phyloP scores from a whole-genome alignment of 1,140 invertebrate genomes.

The Olivierus martensii region DNA sequence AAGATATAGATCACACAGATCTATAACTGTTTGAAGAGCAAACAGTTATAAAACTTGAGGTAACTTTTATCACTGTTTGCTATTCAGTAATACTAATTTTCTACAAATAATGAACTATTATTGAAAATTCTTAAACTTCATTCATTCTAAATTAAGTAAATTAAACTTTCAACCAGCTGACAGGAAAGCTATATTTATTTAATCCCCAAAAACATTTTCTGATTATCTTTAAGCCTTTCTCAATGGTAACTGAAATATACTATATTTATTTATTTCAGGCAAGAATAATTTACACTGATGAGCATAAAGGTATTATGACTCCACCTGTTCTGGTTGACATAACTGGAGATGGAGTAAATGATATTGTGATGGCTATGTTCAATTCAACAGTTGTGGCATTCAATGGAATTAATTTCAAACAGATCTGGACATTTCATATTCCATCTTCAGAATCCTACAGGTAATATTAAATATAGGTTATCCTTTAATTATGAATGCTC shows the following conservation, averaged over 20 bases:
- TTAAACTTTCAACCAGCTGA: too few relatives aligned
- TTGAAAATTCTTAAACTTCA: too few relatives aligned
- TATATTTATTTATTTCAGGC: slow-evolving; percentile 18
- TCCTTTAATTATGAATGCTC: slow-evolving; percentile 8
- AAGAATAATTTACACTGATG: slow-evolving; percentile 26
- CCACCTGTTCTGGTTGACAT: slow-evolving; percentile 59
- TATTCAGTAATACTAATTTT: too few relatives aligned
- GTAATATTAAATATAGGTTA: slow-evolving; percentile 22
- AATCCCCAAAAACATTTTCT: too few relatives aligned
- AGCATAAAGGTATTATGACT: slow-evolving; percentile 37
- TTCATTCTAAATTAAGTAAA: too few relatives aligned
- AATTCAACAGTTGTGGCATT: slow-evolving; percentile 58
- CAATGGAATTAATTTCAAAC: slow-evolving; percentile 47
- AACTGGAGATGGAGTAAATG: slow-evolving; percentile 52
- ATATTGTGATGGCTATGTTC: slow-evolving; percentile 56
- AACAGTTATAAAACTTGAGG: too few relatives aligned
- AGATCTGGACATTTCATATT: slow-evolving; percentile 57
- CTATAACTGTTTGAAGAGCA: too few relatives aligned
- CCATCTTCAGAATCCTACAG: slow-evolving; percentile 40
- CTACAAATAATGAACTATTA: too few relatives aligned
- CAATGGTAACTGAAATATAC: slow-evolving; percentile 12
- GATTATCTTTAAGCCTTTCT: slow-evolving; percentile 1
- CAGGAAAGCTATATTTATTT: too few relatives aligned
- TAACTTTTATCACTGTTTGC: too few relatives aligned
- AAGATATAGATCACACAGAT: too few relatives aligned